Base-by-base conservation (phyloP, 2,888 invertebrate genomes). In the Stenotaenia linearis region DNA sequence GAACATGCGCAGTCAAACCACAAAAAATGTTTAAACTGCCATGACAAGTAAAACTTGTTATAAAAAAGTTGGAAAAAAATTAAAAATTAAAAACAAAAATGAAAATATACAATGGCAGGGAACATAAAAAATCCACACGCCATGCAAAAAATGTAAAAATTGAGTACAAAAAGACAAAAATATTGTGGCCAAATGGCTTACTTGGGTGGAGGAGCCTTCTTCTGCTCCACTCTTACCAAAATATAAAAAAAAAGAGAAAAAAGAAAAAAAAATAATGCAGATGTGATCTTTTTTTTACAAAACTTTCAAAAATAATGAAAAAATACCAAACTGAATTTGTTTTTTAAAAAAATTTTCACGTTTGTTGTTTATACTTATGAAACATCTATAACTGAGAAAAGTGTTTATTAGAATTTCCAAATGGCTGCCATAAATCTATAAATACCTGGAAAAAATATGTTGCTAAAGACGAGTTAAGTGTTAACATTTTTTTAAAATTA, bases 191-290 rank as follows among this genome's bases (percentile, higher is more conserved):
- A n/a, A 50, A 50, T n/a, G 50, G 50, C 50, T 50, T 50, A 50
- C 50, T 50, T 50, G 10, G 50, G 50, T 50, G 50, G 50, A 50
- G 50, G 50, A 50, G 50, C 50, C 50, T 50, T 50, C 50, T 50
- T 50, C 50, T 50, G 50, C 50, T 50, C 50, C 50, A 50, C 50
- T 50, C 50, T 50, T 50, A 50, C 10, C n/a, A 50, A 50, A 92
- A 85, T 90, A 89, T 85, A 85, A 83, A 82, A 85, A 83, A 83
- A 82, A 83, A 85, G 82, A 78, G 78, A 82, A 78, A 25, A 25
- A 10, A 7, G 61, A 78, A 80, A 32, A 75, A 75, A 21, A 32
- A 78, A 61, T 12, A 56, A 28, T 61, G 25, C 35, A 37, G 37
- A 45, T 23, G 0, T 25, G 28, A 45, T 10, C 7, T 25, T 32